Base-by-base conservation (phyloP, 1,140 invertebrate species). In the Akabosia matsudoensis region DNA sequence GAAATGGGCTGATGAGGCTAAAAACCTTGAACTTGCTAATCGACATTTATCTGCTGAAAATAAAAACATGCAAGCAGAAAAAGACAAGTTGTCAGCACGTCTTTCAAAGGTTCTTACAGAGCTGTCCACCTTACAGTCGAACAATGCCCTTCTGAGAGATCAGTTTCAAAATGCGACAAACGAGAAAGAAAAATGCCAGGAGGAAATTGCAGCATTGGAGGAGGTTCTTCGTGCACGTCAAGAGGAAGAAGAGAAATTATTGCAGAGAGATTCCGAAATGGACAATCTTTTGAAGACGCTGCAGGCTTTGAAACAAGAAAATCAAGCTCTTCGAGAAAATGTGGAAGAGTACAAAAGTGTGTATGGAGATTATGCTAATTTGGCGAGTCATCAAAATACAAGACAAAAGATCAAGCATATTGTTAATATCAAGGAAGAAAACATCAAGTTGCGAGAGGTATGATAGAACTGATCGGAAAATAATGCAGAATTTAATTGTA, bases 401-500 rank as follows among this genome's bases (percentile, higher is more conserved):
- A 28, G 30, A 67, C 61, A 67, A 31, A 67, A 31, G 31, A 67
- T 67, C 14, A 7, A 67, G 10, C 61, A 67, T 30, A 22, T 67
- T 4, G 61, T 67, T 14, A 67, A 67, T 1, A 67, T 67, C 28
- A 67, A 67, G 28, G 61, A 67, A 4, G 61, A 67, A 67, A 67
- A 67, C 28, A 30, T 67, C 28, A 67, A 67, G 31, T n/a, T 67
- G n/a, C 24, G 61, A 30, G 24, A 28, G 7, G 61, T 67, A 67
- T 30, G 61, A n/a, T 31, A 22, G 4, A 67, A 67, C 31, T 56
- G 24, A n/a, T 56, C 18, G n/a, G n/a, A n/a, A n/a, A n/a, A 45
- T 18, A 45, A 45, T 45, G 37, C 37, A 61, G 4, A 61, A 67
- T 30, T 67, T 67, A 67, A 13, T 56, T 10, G 54, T 10, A 45